A percentile compares a stretch with the other conserved stretches of the same genome.
phyloP scores from a whole-genome alignment of 2,888 invertebrate species.

The Callimorpha dominula region DNA sequence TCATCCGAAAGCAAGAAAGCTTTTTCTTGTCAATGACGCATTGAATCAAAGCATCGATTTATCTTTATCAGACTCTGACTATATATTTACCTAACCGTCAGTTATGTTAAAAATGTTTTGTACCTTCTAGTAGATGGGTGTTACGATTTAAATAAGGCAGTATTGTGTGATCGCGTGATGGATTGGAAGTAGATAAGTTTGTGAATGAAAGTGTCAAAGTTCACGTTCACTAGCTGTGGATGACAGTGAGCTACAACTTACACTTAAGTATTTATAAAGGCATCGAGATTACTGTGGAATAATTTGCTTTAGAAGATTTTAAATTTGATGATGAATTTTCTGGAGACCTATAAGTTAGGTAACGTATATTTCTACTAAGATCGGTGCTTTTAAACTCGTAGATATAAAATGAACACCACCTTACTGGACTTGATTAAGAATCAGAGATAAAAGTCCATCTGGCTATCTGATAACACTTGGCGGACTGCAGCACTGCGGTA shows the following conservation, averaged over 20 bases:
- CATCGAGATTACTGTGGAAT: neutral
- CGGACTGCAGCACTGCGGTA: too few relatives aligned
- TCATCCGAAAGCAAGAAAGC: too few relatives aligned
- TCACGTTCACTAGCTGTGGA: constrained; percentile 1
- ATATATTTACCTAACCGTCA: neutral
- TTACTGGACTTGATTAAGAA: too few relatives aligned
- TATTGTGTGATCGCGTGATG: constrained; percentile 22
- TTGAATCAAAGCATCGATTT: neutral
- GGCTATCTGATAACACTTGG: too few relatives aligned
- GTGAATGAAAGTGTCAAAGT: constrained; percentile 19
- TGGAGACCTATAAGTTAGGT: too few relatives aligned
- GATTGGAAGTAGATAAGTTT: neutral
- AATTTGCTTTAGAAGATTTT: neutral
- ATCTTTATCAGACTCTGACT: neutral
- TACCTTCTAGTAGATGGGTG: neutral
- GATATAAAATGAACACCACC: too few relatives aligned
- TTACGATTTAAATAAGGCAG: neutral
- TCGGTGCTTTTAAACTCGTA: too few relatives aligned
- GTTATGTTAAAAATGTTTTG: neutral
- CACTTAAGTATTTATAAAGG: neutral
- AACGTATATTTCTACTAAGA: too few relatives aligned
- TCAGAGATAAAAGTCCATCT: too few relatives aligned
- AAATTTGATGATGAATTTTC: neutral
- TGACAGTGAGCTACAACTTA: constrained; percentile 11
- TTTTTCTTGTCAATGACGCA: neutral